Evolutionary conservation across 2,113 vertebrate species (phyloP), one percentile per base, ranked within the genome.

Genomic region (Falco punctatus): DNA sequence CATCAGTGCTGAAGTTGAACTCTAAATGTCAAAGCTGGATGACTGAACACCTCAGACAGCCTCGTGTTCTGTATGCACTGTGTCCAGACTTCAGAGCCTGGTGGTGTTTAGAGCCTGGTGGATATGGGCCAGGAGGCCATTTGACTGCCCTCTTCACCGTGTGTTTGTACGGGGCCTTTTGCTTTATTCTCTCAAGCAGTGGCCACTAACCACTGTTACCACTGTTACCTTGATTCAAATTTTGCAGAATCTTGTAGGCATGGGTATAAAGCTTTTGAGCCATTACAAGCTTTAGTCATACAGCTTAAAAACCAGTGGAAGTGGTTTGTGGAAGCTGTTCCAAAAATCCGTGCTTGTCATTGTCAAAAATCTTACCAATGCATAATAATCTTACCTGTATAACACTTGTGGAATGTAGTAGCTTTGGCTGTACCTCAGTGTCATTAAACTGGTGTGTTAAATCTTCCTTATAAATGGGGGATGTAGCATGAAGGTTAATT

Each of bases 61-160:
- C 57, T 4, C 2, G 2, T 0, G 1, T 57, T 79, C 32, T 17
- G 30, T 20, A 40, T 5, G 21, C 4, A 0, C 42, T 32, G 30
- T 40, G 28, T 46, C 58, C n/a, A 55, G 61, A 10, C 92, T 64
- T 57, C 10, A 24, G 48, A 62, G 30, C 13, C 35, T 27, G 42
- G 27, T 54, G 35, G 52, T 26, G 19, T 81, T 81, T 33, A 62
- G 35, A 94, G 49, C 44, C 35, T 42, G 57, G 48, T 58, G 59
- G 35, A 32, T 64, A 32, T 62, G 71, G 71, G 44, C 33, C 66
- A 54, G 52, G 42, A 66, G 46, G 18, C 57, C 26, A 1, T 77
- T 51, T 28, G 18, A 55, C 33, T 62, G 32, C 17, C 6, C 8
- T 71, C 28, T n/a, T 59, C 15, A 19, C 42, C 55, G 10, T 21